Conservation (phyloP, 2,888 invertebrate genomes). For the Orthonychiurus folsomi region DNA sequence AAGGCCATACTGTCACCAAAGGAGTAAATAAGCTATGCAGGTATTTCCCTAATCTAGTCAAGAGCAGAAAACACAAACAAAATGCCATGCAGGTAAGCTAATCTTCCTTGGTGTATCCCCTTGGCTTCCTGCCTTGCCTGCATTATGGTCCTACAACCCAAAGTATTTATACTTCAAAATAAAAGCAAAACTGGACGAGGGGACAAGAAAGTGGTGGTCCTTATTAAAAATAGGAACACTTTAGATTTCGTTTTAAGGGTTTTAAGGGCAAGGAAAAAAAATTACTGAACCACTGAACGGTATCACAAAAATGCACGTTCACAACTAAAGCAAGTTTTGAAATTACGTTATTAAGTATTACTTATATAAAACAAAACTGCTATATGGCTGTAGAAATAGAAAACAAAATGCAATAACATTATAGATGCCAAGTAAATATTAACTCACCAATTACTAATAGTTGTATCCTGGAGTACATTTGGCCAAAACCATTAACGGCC, state of each 20-base stretch:
- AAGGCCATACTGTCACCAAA: no score
- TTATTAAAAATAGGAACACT: not conserved
- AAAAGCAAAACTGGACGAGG: not conserved
- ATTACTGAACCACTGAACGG: no score
- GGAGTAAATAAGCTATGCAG: no score
- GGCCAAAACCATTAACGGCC: conserved; percentile 24
- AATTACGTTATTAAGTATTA: no score
- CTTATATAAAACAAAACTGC: no score
- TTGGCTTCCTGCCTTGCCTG: not conserved
- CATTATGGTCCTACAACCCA: no score
- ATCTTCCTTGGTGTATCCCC: not conserved
- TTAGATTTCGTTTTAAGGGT: no score
- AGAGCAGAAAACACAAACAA: not conserved
- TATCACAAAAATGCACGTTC: no score
- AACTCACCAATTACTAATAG: conserved; percentile 35
- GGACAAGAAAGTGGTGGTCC: not conserved
- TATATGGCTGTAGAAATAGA: no score
- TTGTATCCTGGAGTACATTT: conserved; percentile 18
- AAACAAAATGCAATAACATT: not conserved
- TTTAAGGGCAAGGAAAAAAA: no score
- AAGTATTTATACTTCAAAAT: no score
- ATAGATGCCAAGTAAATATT: not conserved
- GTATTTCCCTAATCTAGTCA: not conserved
- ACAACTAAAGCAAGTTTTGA: no score
- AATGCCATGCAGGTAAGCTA: not conserved